These are phyloP conservation scores for Tauraco hartlaubi DNA, from an alignment of 2,797 vertebrate genomes.

Conservation along the genomic window DNA sequence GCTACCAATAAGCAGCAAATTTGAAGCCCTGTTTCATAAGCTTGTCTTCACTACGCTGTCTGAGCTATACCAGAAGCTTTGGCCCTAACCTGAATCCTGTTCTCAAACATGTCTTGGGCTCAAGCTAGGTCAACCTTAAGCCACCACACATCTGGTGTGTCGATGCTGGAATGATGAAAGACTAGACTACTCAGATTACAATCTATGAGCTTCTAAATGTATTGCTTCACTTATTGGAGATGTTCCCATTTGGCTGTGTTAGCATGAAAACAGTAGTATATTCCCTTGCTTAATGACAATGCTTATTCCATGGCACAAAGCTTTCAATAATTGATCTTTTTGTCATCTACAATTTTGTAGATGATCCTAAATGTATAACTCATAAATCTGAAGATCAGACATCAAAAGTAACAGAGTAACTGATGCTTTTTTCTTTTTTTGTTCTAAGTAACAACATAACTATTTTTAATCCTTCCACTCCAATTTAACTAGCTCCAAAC, in stretches of 20 bases:
- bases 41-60: not conserved
- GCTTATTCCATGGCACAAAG: not conserved
- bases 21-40: not conserved
- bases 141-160: accelerated
- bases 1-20: not conserved
- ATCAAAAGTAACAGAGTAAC: not conserved
- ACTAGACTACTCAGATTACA: not conserved
- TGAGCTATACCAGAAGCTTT: not conserved
- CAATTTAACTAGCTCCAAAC: not conserved
- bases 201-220: not conserved
- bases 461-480: not conserved
- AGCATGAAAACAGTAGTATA: not conserved
- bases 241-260: not conserved
- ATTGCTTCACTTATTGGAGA: not conserved
- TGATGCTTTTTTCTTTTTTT: not conserved
- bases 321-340: not conserved
- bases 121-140: not conserved
- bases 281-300: not conserved
- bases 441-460: not conserved
- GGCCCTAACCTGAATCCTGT: not conserved
- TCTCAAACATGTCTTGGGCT: not conserved
- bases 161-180: not conserved
- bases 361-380: not conserved
- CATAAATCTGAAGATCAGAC: not conserved
- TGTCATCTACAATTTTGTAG: not conserved